Percentiles rank a stretch among this genome's conserved stretches.
phyloP scores from a whole-genome alignment of 2,113 vertebrate genomes.

The Ameiurus melas region DNA sequence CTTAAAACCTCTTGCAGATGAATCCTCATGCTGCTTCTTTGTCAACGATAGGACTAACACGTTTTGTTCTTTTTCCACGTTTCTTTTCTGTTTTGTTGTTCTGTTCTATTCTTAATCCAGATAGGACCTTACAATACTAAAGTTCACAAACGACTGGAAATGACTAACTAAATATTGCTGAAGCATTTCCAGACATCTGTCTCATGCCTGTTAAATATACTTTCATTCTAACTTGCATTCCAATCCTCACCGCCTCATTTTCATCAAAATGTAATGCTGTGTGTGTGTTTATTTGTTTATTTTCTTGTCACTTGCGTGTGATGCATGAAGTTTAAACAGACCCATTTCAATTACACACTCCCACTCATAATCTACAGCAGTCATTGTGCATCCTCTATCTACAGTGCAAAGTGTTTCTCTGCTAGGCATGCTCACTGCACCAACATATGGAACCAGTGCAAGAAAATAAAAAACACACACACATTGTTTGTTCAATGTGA shows the following conservation, averaged over 20 bases:
- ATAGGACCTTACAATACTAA: not conserved
- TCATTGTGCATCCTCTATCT: not conserved
- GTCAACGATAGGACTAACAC: not conserved
- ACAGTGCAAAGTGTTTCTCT: not conserved
- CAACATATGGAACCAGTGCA: not conserved
- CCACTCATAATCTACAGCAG: not conserved
- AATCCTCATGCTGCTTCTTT: not conserved
- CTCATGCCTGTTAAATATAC: not conserved
- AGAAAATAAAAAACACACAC: too few relatives aligned
- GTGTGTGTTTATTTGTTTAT: not conserved
- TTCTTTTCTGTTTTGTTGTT: not conserved
- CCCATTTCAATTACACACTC: not conserved
- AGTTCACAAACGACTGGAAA: not conserved
- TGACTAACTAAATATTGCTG: not conserved
- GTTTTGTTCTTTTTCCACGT: not conserved
- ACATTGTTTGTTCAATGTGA: not conserved
- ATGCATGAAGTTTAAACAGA: not conserved
- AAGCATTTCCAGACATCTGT: not conserved
- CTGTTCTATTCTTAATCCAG: not conserved
- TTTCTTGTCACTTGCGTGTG: not conserved
- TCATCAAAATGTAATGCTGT: not conserved
- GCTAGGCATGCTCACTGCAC: not conserved
- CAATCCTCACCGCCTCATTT: not conserved
- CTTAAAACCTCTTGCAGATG: not conserved
- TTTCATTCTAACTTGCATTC: not conserved